Evolutionary conservation across 2,797 vertebrate genomes (phyloP).

Genomic region (Enteromius anoplus): DNA sequence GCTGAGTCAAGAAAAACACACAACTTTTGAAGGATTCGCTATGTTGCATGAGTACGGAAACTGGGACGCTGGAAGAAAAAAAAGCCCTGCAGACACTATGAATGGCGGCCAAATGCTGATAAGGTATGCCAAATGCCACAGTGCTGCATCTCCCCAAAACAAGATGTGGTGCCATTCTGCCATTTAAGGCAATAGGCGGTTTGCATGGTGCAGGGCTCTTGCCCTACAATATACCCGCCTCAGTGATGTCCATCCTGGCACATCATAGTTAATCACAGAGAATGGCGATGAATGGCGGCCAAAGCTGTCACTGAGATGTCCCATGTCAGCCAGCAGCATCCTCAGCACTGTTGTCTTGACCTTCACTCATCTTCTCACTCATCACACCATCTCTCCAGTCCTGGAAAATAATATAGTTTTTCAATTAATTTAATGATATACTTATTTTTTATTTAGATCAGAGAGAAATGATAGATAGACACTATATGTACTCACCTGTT

Average conservation of each 20-base stretch:
- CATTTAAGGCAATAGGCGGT: conserved; percentile 64
- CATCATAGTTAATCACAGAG: conserved; percentile 72
- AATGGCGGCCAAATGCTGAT: conserved; percentile 69
- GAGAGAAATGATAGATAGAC: background rate
- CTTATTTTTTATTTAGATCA: background rate
- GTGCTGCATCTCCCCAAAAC: conserved; percentile 65
- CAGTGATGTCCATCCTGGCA: conserved; percentile 74
- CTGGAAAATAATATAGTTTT: background rate
- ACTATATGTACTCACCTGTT: background rate
- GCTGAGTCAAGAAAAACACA: conserved; percentile 62
- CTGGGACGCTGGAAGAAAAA: conserved; percentile 53
- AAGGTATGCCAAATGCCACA: conserved; percentile 66
- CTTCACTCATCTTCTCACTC: conserved; percentile 55
- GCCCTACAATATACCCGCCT: conserved; percentile 66
- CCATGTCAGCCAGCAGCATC: conserved; percentile 71
- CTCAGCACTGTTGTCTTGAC: conserved; percentile 58
- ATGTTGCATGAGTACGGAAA: conserved; percentile 39
- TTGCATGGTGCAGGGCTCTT: conserved; percentile 52
- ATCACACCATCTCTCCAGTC: conserved; percentile 32
- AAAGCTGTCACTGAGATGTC: conserved; percentile 73
- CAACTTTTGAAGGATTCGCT: conserved; percentile 67
- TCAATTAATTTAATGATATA: background rate
- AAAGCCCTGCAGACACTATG: conserved; percentile 67
- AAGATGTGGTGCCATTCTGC: conserved; percentile 68
- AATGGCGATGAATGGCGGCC: conserved; percentile 73